Evolutionary conservation across 2,888 invertebrate genomes (phyloP).

Genomic region (Agrenia bidenticulata): DNA sequence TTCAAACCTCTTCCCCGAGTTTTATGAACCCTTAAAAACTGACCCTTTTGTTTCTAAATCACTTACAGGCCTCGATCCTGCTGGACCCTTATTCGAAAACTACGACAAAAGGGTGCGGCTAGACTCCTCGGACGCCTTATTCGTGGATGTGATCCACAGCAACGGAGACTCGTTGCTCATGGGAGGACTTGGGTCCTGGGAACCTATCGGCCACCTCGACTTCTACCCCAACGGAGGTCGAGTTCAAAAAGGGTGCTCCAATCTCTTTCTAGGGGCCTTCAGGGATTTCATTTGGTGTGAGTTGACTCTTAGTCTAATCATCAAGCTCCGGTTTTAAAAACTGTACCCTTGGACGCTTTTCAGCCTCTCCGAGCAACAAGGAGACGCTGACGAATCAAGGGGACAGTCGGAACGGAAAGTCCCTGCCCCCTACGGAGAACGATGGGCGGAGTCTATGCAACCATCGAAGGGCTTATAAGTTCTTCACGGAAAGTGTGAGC

Average conservation of each 20-base stretch:
- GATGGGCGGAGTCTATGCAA: slow-evolving; percentile 89
- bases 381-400: neutral
- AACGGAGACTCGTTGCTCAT: slow-evolving; percentile 89
- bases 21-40: too few relatives aligned
- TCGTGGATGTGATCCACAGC: slow-evolving; percentile 90
- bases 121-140: slow-evolving; percentile 80
- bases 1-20: too few relatives aligned
- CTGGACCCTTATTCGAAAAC: slow-evolving; percentile 80
- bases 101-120: slow-evolving; percentile 81
- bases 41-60: slow-evolving; percentile 42
- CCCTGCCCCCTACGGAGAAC: slow-evolving; percentile 63
- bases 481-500: slow-evolving; percentile 91
- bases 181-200: slow-evolving; percentile 85
- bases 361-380: neutral
- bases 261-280: slow-evolving; percentile 87
- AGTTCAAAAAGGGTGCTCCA: slow-evolving; percentile 88
- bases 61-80: slow-evolving; percentile 62
- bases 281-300: slow-evolving; percentile 84
- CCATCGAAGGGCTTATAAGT: slow-evolving; percentile 87
- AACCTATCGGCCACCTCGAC: slow-evolving; percentile 86
- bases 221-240: slow-evolving; percentile 90
- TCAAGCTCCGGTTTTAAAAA: slow-evolving; percentile 19
- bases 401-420: slow-evolving; percentile 15
- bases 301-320: slow-evolving; percentile 54
- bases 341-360: too few relatives aligned